Evolutionary conservation across 2,888 invertebrate species (phyloP).

Genomic region (Dicyrtoma fusca): DNA sequence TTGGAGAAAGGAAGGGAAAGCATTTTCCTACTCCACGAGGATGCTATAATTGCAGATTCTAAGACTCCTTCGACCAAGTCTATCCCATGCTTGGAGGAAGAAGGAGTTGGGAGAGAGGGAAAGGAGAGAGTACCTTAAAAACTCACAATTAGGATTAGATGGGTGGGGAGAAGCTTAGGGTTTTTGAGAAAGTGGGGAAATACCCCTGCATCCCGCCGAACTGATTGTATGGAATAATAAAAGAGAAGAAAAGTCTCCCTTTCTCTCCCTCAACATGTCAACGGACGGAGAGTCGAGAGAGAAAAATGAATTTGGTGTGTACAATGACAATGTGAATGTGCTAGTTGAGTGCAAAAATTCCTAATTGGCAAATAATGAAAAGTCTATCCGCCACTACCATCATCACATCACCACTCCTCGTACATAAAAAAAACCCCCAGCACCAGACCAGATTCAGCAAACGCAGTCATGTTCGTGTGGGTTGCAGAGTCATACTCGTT

Average conservation of each 20-base stretch:
- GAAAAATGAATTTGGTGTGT: neutral
- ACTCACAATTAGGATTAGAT: neutral
- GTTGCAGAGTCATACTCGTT: too few species aligned
- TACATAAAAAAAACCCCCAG: too few species aligned
- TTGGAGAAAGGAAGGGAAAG: too few species aligned
- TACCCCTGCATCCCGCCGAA: neutral
- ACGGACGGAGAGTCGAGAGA: neutral
- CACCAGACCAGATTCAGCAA: too few species aligned
- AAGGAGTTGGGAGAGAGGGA: too few species aligned
- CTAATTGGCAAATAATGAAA: conserved; percentile 45
- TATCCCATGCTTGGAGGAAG: too few species aligned
- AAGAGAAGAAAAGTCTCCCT: neutral
- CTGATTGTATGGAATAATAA: neutral
- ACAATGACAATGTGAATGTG: neutral
- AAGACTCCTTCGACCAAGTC: too few species aligned
- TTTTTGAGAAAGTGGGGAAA: neutral
- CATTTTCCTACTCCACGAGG: too few species aligned
- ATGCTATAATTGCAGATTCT: too few species aligned
- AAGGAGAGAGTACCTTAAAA: neutral
- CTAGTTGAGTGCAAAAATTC: conserved; percentile 29
- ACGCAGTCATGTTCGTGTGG: neutral
- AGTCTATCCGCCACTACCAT: conserved; percentile 1
- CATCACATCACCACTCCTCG: neutral
- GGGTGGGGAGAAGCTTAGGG: neutral
- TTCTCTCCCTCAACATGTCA: neutral